Percentiles rank a stretch among this genome's conserved stretches.
Evolutionary conservation across 2,888 invertebrate genomes (phyloP).

Genomic region (Epistrophe eligans): DNA sequence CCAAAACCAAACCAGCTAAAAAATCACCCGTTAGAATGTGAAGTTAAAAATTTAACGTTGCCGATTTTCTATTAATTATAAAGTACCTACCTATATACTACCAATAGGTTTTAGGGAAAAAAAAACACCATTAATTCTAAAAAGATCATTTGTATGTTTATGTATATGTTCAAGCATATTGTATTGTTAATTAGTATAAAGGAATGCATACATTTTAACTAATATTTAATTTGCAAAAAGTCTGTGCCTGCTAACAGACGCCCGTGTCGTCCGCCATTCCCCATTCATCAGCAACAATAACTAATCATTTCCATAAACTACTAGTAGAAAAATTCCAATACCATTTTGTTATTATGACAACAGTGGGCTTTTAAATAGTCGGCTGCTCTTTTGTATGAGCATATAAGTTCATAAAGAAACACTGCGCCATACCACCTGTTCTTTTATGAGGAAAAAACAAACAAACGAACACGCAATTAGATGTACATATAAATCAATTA

Average conservation of each 20-base stretch:
- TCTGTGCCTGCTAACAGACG: too few relatives aligned
- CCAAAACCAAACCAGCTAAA: too few relatives aligned
- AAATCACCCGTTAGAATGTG: too few relatives aligned
- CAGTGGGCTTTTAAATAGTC: conserved; percentile 61
- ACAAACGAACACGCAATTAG: conserved; percentile 56
- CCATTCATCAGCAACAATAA: too few relatives aligned
- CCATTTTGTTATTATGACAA: conserved; percentile 37
- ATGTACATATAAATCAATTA: conserved; percentile 60
- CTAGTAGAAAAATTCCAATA: conserved; percentile 21
- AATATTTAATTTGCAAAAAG: conserved; percentile 1
- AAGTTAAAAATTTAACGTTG: too few relatives aligned
- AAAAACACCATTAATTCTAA: not conserved
- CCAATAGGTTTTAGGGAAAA: not conserved
- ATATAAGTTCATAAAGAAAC: conserved; percentile 25
- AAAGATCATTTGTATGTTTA: too few relatives aligned
- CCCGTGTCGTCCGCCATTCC: too few relatives aligned
- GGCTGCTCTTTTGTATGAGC: conserved; percentile 68
- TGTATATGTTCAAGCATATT: too few relatives aligned
- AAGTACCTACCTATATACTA: too few relatives aligned
- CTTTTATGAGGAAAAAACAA: conserved; percentile 37
- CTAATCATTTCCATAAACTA: conserved; percentile 14
- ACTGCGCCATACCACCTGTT: conserved; percentile 48
- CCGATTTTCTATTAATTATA: too few relatives aligned
- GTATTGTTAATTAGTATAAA: not conserved
- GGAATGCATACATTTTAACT: not conserved